Base-by-base conservation (phyloP, 2,888 invertebrate genomes). In the Diplazon laetatorius region DNA sequence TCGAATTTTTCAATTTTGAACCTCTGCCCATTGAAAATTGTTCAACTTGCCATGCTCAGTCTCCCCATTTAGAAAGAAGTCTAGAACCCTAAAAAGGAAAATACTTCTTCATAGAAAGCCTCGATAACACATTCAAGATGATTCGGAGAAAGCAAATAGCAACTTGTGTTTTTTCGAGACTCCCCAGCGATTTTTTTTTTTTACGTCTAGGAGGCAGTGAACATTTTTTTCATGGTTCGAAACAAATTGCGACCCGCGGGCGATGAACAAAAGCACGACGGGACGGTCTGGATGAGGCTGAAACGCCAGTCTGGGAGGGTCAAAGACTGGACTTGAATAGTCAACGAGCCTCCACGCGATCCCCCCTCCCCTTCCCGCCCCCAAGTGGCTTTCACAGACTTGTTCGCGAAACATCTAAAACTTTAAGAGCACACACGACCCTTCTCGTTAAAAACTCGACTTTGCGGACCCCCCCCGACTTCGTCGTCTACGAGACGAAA, bases 271-370 rank as follows among this genome's bases (percentile, higher is more conserved):
- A 57, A 57, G 42, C 55, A 12, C 18, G 42, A 52, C 68, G 60
- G 37, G 55, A n/a, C 52, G 59, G 71, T 60, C 65, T 57, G n/a
- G 59, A 55, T 59, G 63, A 50, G 42, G 50, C 20, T 30, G 16
- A 20, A 14, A 35, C 57, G 44, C 20, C 30, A 48, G 62, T 35
- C 60, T 52, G 66, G 10, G 48, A 62, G 71, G 75, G 55, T 71
- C 70, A 66, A 75, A 75, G 62, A 60, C 71, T 46, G 62, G 16
- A n/a, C n/a, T 22, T 68, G 74, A 62, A 74, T 70, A 73, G 25
- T 52, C 42, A n/a, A 55, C 66, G 55, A 42, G n/a, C n/a, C n/a
- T n/a, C 52, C 55, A 68, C 39, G 42, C n/a, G n/a, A n/a, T n/a
- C n/a, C n/a, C n/a, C n/a, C n/a, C n/a, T n/a, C n/a, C n/a, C n/a